Conservation (phyloP, 2,113 vertebrate genomes). For the Solea solea region DNA sequence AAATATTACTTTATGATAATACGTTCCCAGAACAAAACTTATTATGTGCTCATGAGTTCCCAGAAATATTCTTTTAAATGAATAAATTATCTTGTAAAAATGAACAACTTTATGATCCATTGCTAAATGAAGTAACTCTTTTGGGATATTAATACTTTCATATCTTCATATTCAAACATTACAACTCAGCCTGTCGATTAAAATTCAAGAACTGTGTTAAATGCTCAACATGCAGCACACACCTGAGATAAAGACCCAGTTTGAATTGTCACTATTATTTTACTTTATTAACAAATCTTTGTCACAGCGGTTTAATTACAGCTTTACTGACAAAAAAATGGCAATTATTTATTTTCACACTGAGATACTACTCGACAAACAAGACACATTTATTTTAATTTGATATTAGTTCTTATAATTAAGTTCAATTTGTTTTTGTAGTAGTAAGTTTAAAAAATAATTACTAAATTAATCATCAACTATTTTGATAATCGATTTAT, state of each 20-base stretch:
- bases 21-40: conserved; percentile 13
- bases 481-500: no score
- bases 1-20: conserved; percentile 1
- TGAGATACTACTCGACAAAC: no score
- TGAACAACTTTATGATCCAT: neutral
- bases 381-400: no score
- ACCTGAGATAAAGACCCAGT: neutral
- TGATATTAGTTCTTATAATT: no score
- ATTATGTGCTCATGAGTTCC: conserved; percentile 7
- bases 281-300: neutral
- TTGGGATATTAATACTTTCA: neutral
- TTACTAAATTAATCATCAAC: no score
- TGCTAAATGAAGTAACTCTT: neutral
- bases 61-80: conserved; percentile 24
- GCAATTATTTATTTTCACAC: conserved; percentile 3
- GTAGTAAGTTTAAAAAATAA: no score
- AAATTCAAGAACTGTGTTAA: neutral
- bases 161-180: neutral
- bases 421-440: no score
- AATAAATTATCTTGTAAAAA: neutral
- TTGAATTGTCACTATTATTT: neutral
- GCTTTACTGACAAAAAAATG: neutral
- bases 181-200: neutral
- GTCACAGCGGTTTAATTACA: neutral
- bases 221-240: neutral